Conservation (phyloP, 2,888 invertebrate species). For the Sycophila texana region DNA sequence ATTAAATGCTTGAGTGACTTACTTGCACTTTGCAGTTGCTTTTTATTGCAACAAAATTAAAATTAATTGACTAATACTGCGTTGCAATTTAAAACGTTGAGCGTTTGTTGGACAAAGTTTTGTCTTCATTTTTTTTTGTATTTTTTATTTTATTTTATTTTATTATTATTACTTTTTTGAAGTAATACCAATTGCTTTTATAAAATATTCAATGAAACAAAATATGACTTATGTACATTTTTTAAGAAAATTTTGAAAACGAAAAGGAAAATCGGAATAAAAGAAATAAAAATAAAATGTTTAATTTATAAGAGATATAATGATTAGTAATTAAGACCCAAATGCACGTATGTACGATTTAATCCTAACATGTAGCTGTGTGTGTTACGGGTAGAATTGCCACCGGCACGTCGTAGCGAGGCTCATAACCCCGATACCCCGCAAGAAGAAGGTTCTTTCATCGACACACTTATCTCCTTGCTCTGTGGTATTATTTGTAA, state of each 20-base stretch:
- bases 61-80: conserved; percentile 15
- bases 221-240: conserved; percentile 16
- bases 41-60: not conserved
- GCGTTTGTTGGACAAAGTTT: not conserved
- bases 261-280: not conserved
- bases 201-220: conserved; percentile 25
- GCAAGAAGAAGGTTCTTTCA: conserved; percentile 71
- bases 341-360: conserved; percentile 66
- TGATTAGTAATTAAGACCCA: conserved; percentile 58
- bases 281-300: too few species aligned
- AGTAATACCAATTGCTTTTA: not conserved
- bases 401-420: conserved; percentile 70
- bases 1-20: not conserved
- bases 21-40: not conserved
- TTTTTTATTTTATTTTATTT: too few species aligned
- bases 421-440: conserved; percentile 67
- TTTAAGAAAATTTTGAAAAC: not conserved
- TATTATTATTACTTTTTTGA: too few species aligned
- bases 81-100: not conserved
- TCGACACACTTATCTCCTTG: conserved; percentile 73
- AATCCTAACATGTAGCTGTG: conserved; percentile 70
- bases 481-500: conserved; percentile 74
- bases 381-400: conserved; percentile 72
- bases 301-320: conserved; percentile 1
- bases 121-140: too few species aligned